Evolutionary conservation across 2,113 vertebrate genomes (phyloP), one percentile per base, ranked within the genome.

Genomic region (Ceyx cyanopectus): DNA sequence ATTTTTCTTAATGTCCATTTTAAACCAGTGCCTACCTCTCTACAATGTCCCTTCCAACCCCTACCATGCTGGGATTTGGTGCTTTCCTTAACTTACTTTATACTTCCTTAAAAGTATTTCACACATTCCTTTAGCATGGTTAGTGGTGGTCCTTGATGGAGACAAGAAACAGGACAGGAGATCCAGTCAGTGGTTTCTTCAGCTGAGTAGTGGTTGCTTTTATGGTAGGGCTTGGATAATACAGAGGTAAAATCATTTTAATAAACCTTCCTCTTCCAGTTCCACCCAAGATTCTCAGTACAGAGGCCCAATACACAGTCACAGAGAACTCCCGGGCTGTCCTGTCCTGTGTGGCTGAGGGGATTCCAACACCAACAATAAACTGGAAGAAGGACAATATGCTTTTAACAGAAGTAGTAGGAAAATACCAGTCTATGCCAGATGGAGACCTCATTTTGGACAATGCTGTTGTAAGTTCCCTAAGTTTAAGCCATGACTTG

Each of bases 361-460:
- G 99, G 2, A 97, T 98, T 72, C 99, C 99, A 88, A 96, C 98
- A 75, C 99, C 99, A 90, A 76, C 87, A 43, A 89, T 99, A 60
- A 97, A 92, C 90, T 99, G 99, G 99, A 99, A 98, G 94, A 98
- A 97, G 84, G 97, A 98, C 11, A 97, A 97, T 45, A 89, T 7
- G 5, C 75, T 94, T 23, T 88, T 99, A 89, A 92, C 91, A n/a
- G 97, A 98, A 40, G 92, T 53, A 70, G 54, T 78, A 48, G 98
- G 98, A 85, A 98, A 98, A 96, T 98, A 98, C 75, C 98, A 92
- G 5, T 53, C 98, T 81, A 94, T 98, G 74, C 97, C 98, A n/a
- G 97, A 97, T 43, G 99, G 99, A 95, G 98, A 98, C 87, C 98
- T 99, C 69, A 69, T 99, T 77, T 97, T 99, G 87, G 98, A 99